Base-by-base conservation (phyloP, 1,140 invertebrate species). In the Phenacoccus solenopsis region DNA sequence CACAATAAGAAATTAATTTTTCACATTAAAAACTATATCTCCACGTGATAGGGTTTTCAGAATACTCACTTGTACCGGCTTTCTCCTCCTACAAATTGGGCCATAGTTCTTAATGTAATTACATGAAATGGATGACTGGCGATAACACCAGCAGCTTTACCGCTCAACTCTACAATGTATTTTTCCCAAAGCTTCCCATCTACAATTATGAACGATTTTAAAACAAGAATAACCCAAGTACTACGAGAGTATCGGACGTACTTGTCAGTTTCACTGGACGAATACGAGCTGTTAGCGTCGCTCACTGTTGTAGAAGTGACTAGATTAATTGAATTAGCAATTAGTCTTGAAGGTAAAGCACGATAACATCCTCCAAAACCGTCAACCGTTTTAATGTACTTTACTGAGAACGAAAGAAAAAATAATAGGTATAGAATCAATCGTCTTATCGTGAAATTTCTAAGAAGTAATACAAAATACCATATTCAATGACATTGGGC, bases 31-130 rank as follows among this genome's bases (percentile, higher is more conserved):
- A 32, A 32, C 13, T 7, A 32, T 32, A 32, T 7, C 13, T 32
- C 5, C 13, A 32, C 5, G 30, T 7, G 13, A 13, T 32, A 7
- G 30, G 5, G 30, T 7, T 32, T 32, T 32, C 13, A 32, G 5
- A 32, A 32, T 7, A 70, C 78, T 80, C 83, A 90, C 84, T 76
- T 82, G 78, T 95, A 95, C 76, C 87, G 83, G 70, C 84, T 85
- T 82, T 96, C 93, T 76, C 87, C 84, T 21, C 93, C 93, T 73
- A 95, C 85, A 83, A 95, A 95, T 74, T 94, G 91, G n/a, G 91
- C 91, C 90, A 95, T 94, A 83, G 88, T 90, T 76, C 93, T 83
- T 28, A 94, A 76, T 22, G 90, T 86, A 69, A 93, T 88, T 28
- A 94, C 91, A 79, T 93, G 89, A 76, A 96, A 89, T 16, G 94